Evolutionary conservation across 2,797 vertebrate species (phyloP), one percentile per base, ranked within the genome.

Genomic region (Hafferia zeledoni): DNA sequence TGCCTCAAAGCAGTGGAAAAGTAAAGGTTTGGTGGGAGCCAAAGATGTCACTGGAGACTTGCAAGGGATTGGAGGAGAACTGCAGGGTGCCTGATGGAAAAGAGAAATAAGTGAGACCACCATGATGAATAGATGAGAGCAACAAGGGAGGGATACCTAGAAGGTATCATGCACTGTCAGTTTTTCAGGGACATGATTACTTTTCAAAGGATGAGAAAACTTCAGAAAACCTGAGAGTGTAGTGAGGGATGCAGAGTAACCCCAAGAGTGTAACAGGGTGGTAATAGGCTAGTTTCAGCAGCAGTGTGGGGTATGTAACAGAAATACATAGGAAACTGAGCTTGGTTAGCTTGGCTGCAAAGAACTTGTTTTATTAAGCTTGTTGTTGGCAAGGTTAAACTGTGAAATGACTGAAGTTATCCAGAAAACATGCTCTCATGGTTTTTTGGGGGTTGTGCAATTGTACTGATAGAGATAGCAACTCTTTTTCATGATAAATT

Each of bases 401-500:
- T 5, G 63, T 31, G 20, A 44, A 92, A 91, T 17, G 28, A 61
- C 56, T 74, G 70, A 89, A 93, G 77, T 56, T 87, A 41, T 55
- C 64, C 46, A 94, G 63, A 85, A 93, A 83, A 64, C 24, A 52
- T 23, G 57, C 39, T 69, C 25, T 76, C 5, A 2, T 52, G 55
- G 78, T 72, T 86, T 94, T 63, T 90, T 86, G 70, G 44, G 41
- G 33, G 27, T n/a, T 67, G 18, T 78, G 44, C 46, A 79, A n/a
- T 55, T 50, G 24, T 52, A 31, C 50, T 39, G 10, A 41, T 30
- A 59, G 47, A 86, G 84, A 56, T 46, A 74, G 22, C n/a, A 11
- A 69, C 41, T 43, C 27, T 49, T 86, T 76, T 39, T 82, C 33
- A 5, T 10, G 52, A 60, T 30, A 43, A 65, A 17, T 39, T 11